Conservation (phyloP, 2,888 invertebrate genomes). For the Dusona sp. region DNA sequence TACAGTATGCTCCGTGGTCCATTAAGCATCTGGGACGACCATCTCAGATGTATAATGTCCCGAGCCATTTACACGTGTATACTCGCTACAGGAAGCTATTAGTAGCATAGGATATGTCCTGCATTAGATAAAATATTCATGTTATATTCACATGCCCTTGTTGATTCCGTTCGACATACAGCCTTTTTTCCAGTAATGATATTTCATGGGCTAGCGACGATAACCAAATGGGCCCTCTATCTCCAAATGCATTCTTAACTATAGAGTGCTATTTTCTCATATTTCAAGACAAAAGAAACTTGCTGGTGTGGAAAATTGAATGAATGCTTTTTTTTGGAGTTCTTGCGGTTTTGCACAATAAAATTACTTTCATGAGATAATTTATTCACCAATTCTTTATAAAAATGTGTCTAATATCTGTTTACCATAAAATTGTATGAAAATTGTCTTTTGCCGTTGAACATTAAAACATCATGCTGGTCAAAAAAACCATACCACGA, state of each 20-base stretch:
- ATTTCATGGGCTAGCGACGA: background rate
- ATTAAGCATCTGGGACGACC: constrained; percentile 68
- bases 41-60: constrained; percentile 69
- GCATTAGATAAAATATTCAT: constrained; percentile 32
- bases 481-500: background rate
- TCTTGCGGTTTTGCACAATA: background rate
- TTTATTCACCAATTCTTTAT: no score
- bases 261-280: no score
- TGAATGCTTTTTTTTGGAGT: no score
- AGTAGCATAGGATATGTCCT: constrained; percentile 39
- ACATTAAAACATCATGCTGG: background rate
- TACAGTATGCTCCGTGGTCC: constrained; percentile 58
- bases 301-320: background rate
- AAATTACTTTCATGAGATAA: background rate
- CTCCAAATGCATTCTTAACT: background rate
- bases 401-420: background rate
- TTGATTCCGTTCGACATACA: background rate
- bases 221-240: background rate
- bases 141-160: background rate
- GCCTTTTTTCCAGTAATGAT: background rate
- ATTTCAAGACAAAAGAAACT: background rate
- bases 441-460: background rate
- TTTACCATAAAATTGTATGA: background rate
- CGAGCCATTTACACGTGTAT: constrained; percentile 65
- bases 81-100: constrained; percentile 59